Conservation (phyloP, 2,113 vertebrate genomes). For the Pseudorhombus dupliciocellatus region DNA sequence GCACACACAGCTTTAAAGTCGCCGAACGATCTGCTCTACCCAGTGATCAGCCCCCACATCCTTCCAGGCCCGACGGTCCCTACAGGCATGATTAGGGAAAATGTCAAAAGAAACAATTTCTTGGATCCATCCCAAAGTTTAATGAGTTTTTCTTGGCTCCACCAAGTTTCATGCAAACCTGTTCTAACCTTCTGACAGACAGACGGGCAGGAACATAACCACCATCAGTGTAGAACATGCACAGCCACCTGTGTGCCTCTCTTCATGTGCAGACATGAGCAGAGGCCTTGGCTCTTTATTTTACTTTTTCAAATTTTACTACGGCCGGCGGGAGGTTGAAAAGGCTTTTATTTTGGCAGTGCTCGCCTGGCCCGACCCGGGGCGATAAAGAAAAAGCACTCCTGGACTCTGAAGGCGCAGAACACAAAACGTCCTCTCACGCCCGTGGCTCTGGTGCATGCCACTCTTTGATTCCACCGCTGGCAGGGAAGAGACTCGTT, state of each 20-base stretch:
- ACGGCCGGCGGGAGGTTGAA: constrained; percentile 6
- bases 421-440: constrained; percentile 10
- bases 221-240: neutral
- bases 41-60: no score
- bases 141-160: no score
- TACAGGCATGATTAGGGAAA: no score
- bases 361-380: neutral
- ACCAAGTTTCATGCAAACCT: no score
- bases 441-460: neutral
- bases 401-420: constrained; percentile 18
- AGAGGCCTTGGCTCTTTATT: constrained; percentile 2
- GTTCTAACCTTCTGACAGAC: no score
- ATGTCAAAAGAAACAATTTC: no score
- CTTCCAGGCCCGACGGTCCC: no score
- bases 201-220: no score
- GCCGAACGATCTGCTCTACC: no score
- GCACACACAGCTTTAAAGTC: no score
- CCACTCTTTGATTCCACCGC: constrained; percentile 13
- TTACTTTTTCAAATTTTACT: neutral
- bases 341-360: constrained; percentile 33
- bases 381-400: constrained; percentile 21
- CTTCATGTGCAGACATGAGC: neutral
- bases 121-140: no score
- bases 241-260: constrained; percentile 4
- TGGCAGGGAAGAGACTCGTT: neutral